Base-by-base conservation (phyloP, 1,140 invertebrate genomes). In the Acromyrmex charruanus region DNA sequence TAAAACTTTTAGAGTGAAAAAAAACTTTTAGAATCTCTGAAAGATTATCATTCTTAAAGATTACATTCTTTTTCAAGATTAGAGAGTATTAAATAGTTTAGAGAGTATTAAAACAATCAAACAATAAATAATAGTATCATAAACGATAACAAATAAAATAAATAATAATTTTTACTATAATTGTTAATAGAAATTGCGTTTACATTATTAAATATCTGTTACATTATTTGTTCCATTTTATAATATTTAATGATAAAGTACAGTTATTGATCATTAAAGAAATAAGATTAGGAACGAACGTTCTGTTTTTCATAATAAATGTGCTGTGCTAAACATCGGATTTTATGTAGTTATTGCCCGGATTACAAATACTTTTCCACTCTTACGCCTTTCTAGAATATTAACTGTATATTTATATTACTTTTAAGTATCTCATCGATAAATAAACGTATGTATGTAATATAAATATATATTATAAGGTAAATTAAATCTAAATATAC, bases 361-460 rank as follows among this genome's bases (percentile, higher is more conserved):
- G 59, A 35, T 58, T 72, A 49, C 12, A 71, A 71, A 81, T 74
- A 69, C 18, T 74, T 82, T 74, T 74, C 39, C 68, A 69, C 80
- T 82, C 18, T 82, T 82, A 82, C 25, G 68, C 35, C 53, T 82
- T 49, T 10, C 35, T n/a, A 21, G 49, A 71, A 81, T 59, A 66
- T 71, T 39, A 44, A 9, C 49, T 59, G 28, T 58, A 74, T 21
- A 51, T 28, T 31, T 16, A 4, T 14, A 12, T 16, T 35, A 1
- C 7, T 53, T 31, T 71, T 44, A 21, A 80, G 2, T 18, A n/a
- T 72, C 10, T 9, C 18, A n/a, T 39, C 5, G 53, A 53, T 53
- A 55, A n/a, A 55, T 55, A 55, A 49, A 35, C 5, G 2, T 61
- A 12, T 16, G 1, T 49, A 51, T 44, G 39, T 10, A 44, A 44